These are phyloP conservation scores for Dicentrarchus labrax DNA, from an alignment of 2,113 vertebrate genomes.

Conservation along the genomic window DNA sequence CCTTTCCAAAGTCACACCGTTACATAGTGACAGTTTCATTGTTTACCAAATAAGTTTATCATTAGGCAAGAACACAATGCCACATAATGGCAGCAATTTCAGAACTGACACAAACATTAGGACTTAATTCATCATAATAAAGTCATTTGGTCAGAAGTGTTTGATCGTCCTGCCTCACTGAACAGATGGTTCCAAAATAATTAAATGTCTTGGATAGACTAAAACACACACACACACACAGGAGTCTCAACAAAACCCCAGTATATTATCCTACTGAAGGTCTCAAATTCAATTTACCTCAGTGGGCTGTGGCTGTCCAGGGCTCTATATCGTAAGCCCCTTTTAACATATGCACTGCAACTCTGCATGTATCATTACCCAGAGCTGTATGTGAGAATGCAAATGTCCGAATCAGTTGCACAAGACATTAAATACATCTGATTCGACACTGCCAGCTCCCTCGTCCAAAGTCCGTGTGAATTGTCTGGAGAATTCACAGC, in stretches of 20 bases:
- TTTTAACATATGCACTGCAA: too few relatives aligned
- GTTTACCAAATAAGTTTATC: slow-evolving; percentile 51
- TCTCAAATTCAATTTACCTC: neutral
- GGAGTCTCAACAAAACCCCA: neutral
- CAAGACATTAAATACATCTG: too few relatives aligned
- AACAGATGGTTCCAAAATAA: slow-evolving; percentile 39
- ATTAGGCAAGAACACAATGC: slow-evolving; percentile 55
- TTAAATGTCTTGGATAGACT: neutral
- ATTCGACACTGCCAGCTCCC: too few relatives aligned
- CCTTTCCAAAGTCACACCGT: slow-evolving; percentile 37
- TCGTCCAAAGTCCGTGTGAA: too few relatives aligned
- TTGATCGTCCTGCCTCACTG: neutral
- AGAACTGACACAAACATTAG: slow-evolving; percentile 60
- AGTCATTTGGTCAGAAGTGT: slow-evolving; percentile 27
- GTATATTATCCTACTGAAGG: neutral
- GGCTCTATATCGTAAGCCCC: too few relatives aligned
- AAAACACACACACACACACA: neutral
- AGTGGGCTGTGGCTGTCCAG: too few relatives aligned
- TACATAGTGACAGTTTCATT: slow-evolving; percentile 15
- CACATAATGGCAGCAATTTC: slow-evolving; percentile 62
- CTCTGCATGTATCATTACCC: too few relatives aligned
- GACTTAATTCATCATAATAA: slow-evolving; percentile 65
- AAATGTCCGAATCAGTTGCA: too few relatives aligned
- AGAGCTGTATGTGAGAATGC: too few relatives aligned
- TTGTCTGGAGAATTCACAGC: too few relatives aligned